Evolutionary conservation across 2,888 invertebrate genomes (phyloP), one percentile per base, ranked within the genome.

Genomic region (Leucania comma): DNA sequence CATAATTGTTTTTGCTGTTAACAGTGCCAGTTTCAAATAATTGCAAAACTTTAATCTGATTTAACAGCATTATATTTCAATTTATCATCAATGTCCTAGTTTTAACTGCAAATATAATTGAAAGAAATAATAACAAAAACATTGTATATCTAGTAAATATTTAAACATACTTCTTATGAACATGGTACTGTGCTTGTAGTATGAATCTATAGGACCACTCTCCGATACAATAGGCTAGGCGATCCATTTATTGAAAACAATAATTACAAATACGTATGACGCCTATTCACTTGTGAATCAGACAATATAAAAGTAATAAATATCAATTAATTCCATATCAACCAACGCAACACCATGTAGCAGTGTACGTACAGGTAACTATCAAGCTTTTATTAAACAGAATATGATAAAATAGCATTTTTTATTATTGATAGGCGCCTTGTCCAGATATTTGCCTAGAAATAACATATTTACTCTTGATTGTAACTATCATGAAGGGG

Each of bases 271-370:
- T 61, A 42, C 50, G 59, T 63, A 48, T 29, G 42, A 54, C 22
- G 9, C 17, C 38, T 56, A 79, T 63, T 64, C 24, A 67, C 61
- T 46, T 59, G 68, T 59, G 61, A 74, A 62, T 78, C 75, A 68
- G 53, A 59, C 57, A 53, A 60, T 50, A 65, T 68, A 65, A 68
- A 79, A 65, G 61, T 58, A 24, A 50, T 51, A 58, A 29, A n/a
- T 56, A 56, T 20, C n/a, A 59, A 66, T 66, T 29, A 56, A 76
- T 48, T 53, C 46, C 72, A 53, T 22, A 14, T 22, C 12, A 64
- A 50, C 1, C 35, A 22, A 61, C 14, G 54, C 35, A 22, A 61
- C 14, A 61, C 24, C 24, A 29, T 38, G 24, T 24, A 17, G 9
- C n/a, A 26, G 4, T 35, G 38, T 22, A 26, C 1, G 12, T 42